Percentiles rank a stretch among this genome's conserved stretches.
These are phyloP conservation scores for Hippocampus guttulatus DNA, from an alignment of 2,113 vertebrate genomes.

Conservation along the genomic window DNA sequence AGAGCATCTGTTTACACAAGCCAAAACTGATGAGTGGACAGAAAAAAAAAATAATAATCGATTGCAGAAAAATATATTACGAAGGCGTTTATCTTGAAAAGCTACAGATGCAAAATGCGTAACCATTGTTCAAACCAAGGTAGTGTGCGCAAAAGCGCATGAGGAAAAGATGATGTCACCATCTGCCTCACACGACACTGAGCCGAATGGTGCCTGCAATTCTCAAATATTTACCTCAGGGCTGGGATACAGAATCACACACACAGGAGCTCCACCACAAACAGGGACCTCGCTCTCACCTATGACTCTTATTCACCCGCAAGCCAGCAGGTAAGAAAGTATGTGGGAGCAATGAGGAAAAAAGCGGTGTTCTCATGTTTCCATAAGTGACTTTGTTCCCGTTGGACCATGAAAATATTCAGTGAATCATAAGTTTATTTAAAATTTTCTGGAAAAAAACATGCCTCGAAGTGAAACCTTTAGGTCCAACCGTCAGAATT, in stretches of 20 bases:
- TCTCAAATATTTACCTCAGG: slow-evolving; percentile 50
- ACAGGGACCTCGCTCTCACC: slow-evolving; percentile 13
- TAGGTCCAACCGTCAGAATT: too few species aligned
- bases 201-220: slow-evolving; percentile 37
- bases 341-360: background rate
- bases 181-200: slow-evolving; percentile 35
- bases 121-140: background rate
- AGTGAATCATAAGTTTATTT: background rate
- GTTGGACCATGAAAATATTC: background rate
- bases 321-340: background rate
- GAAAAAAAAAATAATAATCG: slow-evolving; percentile 19
- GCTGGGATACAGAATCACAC: slow-evolving; percentile 24
- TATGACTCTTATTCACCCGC: slow-evolving; percentile 16
- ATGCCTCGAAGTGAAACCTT: too few species aligned
- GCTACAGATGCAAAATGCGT: slow-evolving; percentile 3
- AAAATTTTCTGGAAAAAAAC: too few species aligned
- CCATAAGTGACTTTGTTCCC: too few species aligned
- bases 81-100: slow-evolving; percentile 16
- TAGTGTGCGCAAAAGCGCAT: background rate
- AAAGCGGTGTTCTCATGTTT: background rate
- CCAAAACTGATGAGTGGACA: slow-evolving; percentile 30
- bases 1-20: slow-evolving; percentile 42
- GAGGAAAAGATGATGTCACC: slow-evolving; percentile 44
- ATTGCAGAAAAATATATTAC: slow-evolving; percentile 3
- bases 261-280: slow-evolving; percentile 31